phyloP scores from a whole-genome alignment of 2,797 vertebrate genomes.

The Phrynocephalus guinanensis region DNA sequence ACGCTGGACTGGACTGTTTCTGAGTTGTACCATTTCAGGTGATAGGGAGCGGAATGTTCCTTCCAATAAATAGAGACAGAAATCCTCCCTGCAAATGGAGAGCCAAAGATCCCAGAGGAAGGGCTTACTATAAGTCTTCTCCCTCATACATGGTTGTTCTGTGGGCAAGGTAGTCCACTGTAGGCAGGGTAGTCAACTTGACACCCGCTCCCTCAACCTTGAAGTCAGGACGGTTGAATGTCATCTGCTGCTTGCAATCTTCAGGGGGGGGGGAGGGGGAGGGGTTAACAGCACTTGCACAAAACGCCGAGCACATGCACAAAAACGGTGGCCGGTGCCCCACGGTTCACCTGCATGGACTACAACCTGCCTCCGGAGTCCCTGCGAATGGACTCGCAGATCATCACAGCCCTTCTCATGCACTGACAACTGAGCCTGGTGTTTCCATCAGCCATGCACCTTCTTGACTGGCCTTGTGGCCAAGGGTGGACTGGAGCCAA shows the following conservation, averaged over 20 bases:
- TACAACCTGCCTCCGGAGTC: not conserved
- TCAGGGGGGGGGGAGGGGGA: too few relatives aligned
- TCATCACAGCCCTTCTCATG: not conserved
- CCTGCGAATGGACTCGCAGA: not conserved
- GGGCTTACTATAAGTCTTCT: not conserved
- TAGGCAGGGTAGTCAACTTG: too few relatives aligned
- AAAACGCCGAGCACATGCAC: not conserved
- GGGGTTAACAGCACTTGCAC: not conserved
- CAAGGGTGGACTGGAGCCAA: not conserved
- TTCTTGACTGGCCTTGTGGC: not conserved
- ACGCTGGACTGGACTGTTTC: not conserved
- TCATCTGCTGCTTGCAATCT: not conserved
- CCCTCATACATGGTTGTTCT: not conserved
- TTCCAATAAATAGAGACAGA: not conserved
- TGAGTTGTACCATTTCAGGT: not conserved
- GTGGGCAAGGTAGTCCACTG: too few relatives aligned
- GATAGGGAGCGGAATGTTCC: not conserved
- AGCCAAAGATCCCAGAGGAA: not conserved
- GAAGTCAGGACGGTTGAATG: not conserved
- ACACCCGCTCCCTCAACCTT: not conserved
- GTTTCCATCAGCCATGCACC: not conserved
- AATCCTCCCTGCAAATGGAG: not conserved
- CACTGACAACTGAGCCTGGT: too few relatives aligned
- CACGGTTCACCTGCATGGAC: not conserved
- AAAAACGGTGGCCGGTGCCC: not conserved